Evolutionary conservation across 2,888 invertebrate genomes (phyloP), one percentile per base, ranked within the genome.

Genomic region (Hydraecia micacea): DNA sequence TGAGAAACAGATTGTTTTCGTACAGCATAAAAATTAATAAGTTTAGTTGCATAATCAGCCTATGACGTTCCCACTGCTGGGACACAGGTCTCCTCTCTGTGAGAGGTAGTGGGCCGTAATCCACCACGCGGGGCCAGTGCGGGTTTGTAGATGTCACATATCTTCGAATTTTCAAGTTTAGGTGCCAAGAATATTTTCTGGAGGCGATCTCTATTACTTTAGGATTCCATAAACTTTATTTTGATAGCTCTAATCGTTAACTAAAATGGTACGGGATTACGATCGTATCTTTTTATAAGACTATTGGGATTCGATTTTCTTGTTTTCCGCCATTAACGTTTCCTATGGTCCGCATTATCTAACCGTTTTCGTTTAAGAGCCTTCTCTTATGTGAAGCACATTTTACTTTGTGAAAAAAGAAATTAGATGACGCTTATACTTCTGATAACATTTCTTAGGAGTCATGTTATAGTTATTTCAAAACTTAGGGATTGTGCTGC

Each of bases 201-300:
- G 18, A 58, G 25, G 18, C 52, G 25, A 55, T 73, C 65, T 70
- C 58, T 52, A 72, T 84, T 60, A 62, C 52, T 69, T 13, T 21
- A 46, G 32, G 42, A 32, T 69, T 28, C 69, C 25, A 70, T 83
- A 76, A 85, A 80, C 9, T 79, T 73, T 67, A 73, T 76, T 66
- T 70, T 73, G 66, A 67, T 74, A 11, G 66, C 73, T 80, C 25
- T 71, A 82, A 79, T 65, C 73, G 63, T 79, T 60, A 62, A 67
- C 70, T 76, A 58, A 85, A 85, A 85, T 46, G 66, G 62, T 21
- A n/a, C 32, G 67, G 46, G 28, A 75, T 85, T 52, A 66, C 60
- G 76, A 76, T 71, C 75, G 70, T 73, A 73, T 73, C 70, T 63
- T 80, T 83, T 85, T 85, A 80, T 81, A 72, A 60, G 79, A 36